These are phyloP conservation scores for Epinephelus moara DNA, from an alignment of 2,113 vertebrate species.

Conservation along the genomic window DNA sequence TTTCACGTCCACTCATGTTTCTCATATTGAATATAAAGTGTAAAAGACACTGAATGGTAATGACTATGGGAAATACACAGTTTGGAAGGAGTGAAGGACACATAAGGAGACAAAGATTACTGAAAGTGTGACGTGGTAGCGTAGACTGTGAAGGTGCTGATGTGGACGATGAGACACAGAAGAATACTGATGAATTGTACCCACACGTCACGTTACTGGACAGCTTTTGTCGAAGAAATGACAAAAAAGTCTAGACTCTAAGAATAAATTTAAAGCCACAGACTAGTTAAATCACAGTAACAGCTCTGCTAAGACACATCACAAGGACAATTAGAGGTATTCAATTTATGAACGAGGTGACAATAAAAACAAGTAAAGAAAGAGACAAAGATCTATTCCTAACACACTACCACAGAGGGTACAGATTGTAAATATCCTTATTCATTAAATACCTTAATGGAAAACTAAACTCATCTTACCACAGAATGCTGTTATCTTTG, in stretches of 20 bases:
- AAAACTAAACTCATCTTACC: conserved; percentile 43
- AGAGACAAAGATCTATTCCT: conserved; percentile 23
- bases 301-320: conserved; percentile 53
- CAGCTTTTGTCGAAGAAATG: conserved; percentile 29
- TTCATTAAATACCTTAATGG: conserved; percentile 1
- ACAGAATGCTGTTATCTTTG: conserved; percentile 5
- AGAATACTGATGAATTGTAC: conserved; percentile 67
- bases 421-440: background rate
- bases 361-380: conserved; percentile 23
- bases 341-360: background rate
- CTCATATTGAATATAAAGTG: conserved; percentile 49
- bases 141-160: conserved; percentile 66
- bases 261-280: conserved; percentile 39
- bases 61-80: conserved; percentile 66
- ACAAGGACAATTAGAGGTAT: conserved; percentile 43
- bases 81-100: conserved; percentile 69
- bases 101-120: conserved; percentile 69
- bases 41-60: conserved; percentile 70
- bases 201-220: conserved; percentile 60
- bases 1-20: conserved; percentile 48
- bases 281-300: conserved; percentile 58
- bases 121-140: conserved; percentile 62
- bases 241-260: conserved; percentile 44
- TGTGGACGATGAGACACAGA: conserved; percentile 65
- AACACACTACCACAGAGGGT: conserved; percentile 16